Base-by-base conservation (phyloP, 2,113 vertebrate species). In the Sapayoa aenigma region DNA sequence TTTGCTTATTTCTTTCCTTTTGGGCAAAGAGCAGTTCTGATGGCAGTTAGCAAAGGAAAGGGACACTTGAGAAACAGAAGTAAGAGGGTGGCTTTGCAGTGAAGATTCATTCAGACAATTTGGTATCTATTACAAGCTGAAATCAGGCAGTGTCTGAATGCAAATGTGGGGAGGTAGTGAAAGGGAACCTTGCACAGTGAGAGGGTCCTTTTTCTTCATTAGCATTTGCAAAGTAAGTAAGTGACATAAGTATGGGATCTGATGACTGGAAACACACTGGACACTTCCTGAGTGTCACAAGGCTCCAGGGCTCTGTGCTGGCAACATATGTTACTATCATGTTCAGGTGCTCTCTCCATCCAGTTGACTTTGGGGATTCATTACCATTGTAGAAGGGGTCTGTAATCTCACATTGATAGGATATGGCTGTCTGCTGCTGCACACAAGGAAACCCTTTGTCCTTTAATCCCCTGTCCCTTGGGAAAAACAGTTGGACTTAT, bases 381-480 rank as follows among this genome's bases (percentile, higher is more conserved):
- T 84, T 79, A 13, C 49, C 69, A 5, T 7, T 69, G 66, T 65
- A 76, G 79, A 82, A 84, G 56, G 41, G 39, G 14, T 71, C 82
- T 82, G 47, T 67, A 89, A 87, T 37, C 93, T 95, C 84, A n/a
- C 91, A 28, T 82, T 3, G 0, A 47, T 1, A 62, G 68, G 69
- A 76, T 4, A 9, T 17, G 79, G 19, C 41, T 88, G 33, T 6
- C 84, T 81, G 46, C 72, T 80, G 58, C 33, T 79, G 49, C 49
- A 84, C 72, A 94, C 75, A 96, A 88, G 76, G 46, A 75, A 80
- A 91, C 46, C 53, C 72, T 94, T 94, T 97, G 92, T 97, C 53
- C 44, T 69, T 92, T 76, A 75, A 75, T 73, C 77, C 53, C 66
- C 92, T 55, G 25, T 74, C 73, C 85, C 25, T 55, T 60, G 46